Evolutionary conservation across 2,113 vertebrate genomes (phyloP).

Genomic region (Syngnathoides biaculeatus): DNA sequence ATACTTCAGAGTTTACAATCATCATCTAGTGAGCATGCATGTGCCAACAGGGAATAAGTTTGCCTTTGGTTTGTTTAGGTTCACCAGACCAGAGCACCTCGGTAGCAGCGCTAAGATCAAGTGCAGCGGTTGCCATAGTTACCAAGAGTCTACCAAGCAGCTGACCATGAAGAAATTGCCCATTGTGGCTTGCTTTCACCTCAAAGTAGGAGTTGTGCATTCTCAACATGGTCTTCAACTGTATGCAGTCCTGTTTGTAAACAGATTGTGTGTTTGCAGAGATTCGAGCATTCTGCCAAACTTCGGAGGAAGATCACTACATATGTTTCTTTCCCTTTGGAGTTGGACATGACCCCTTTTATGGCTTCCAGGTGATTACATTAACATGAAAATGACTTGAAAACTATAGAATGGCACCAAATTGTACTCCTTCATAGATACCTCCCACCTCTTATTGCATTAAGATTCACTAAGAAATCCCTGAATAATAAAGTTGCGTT

Average conservation of each 20-base stretch:
- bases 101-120: constrained; percentile 99
- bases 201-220: constrained; percentile 82
- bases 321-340: constrained; percentile 94
- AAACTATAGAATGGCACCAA: no score
- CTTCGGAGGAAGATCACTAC: constrained; percentile 96
- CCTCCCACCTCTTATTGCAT: background rate
- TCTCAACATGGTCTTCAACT: background rate
- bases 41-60: no score
- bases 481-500: background rate
- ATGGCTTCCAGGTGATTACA: constrained; percentile 93
- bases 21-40: background rate
- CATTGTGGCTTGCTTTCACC: constrained; percentile 98
- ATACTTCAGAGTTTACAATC: background rate
- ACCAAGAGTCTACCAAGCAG: constrained; percentile 98
- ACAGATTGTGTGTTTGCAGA: constrained; percentile 28
- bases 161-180: constrained; percentile 99
- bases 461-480: background rate
- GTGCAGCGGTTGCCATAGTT: constrained; percentile 97
- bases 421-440: background rate
- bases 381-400: background rate
- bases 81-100: constrained; percentile 94
- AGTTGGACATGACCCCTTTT: constrained; percentile 98
- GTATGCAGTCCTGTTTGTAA: background rate
- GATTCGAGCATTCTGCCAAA: constrained; percentile 93
- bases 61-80: constrained; percentile 66